Evolutionary conservation across 2,113 vertebrate species (phyloP), one percentile per base, ranked within the genome.

Genomic region (Bathybates hornii): DNA sequence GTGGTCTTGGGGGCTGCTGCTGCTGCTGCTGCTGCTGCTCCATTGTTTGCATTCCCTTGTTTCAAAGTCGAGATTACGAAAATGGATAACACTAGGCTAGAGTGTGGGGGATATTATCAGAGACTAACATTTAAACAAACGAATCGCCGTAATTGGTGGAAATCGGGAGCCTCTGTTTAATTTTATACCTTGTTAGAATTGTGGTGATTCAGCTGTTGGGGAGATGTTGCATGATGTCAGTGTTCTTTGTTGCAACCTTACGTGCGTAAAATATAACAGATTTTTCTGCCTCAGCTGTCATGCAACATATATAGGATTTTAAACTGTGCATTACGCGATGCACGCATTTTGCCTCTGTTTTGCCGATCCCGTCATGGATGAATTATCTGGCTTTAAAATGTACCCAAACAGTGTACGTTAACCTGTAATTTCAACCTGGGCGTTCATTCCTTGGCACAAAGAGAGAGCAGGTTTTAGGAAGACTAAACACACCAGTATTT

Each of bases 161-260:
- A 61, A 50, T 3, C 36, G 21, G 17, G 48, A 85, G 38, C 82
- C 32, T 89, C 84, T 89, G 82, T 82, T 91, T 82, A 11, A 71
- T 82, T 73, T 3, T 21, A 2, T 80, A 85, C 86, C 89, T 83
- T 54, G 84, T 82, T 84, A 12, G 84, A 87, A 92, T 90, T 90
- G 86, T 92, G 90, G 93, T 85, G 91, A 92, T 94, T 93, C 90
- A 83, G 93, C 93, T 94, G 89, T 87, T 89, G 89, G 89, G 78
- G 85, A 89, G 86, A 90, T 90, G 91, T 92, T 93, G 94, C 93
- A 91, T 94, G 93, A 94, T 96, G 94, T 94, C 94, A 94, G 89
- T 88, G 91, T 91, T 96, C 94, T 96, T 95, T 96, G 96, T 95
- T 96, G 93, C 93, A 95, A 91, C 91, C 90, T 92, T 94, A 93